Evolutionary conservation across 1,140 invertebrate species (phyloP), one percentile per base, ranked within the genome.

Genomic region (Drosophila yakuba): DNA sequence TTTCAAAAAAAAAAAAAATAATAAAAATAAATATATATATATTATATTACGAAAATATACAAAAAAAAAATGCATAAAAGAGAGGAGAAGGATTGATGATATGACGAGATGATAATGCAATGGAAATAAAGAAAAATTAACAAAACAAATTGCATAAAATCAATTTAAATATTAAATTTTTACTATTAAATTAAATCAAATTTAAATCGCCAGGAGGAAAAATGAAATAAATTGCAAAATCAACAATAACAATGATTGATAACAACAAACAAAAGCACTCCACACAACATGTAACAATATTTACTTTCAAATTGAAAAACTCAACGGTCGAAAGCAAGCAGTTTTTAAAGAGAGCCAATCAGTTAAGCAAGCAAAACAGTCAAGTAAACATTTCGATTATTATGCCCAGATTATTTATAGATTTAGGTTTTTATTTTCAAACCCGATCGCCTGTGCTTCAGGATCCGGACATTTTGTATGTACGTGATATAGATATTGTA

Each of bases 101-200:
- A 63, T 28, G 62, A 71, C 48, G 57, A 73, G 43, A 75, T 64
- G 60, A 55, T 73, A 80, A 84, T 80, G 36, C 69, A 77, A 80
- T 88, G 58, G 52, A 77, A 80, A 84, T 72, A 76, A 88, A 89
- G 74, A 86, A 76, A 80, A 88, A 85, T 85, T 82, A 89, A 84
- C 52, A 62, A 78, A 71, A 55, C 61, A 69, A 85, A 80, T 80
- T 83, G 83, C 83, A 89, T 88, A 89, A 89, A 77, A 89, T 77
- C 81, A 88, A 88, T 89, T 88, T 88, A 84, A 89, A 89, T 80
- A 84, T 78, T 78, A 75, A 86, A 72, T 79, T 80, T 75, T 80
- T 90, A 89, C 82, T 88, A 88, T 88, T 88, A 41, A 84, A 77
- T 66, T 59, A 89, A 86, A 72, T 83, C 54, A 89, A 89, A 73